Base-by-base conservation (phyloP, 92 coral and sea anemone species). In the Palythoa grandis region DNA sequence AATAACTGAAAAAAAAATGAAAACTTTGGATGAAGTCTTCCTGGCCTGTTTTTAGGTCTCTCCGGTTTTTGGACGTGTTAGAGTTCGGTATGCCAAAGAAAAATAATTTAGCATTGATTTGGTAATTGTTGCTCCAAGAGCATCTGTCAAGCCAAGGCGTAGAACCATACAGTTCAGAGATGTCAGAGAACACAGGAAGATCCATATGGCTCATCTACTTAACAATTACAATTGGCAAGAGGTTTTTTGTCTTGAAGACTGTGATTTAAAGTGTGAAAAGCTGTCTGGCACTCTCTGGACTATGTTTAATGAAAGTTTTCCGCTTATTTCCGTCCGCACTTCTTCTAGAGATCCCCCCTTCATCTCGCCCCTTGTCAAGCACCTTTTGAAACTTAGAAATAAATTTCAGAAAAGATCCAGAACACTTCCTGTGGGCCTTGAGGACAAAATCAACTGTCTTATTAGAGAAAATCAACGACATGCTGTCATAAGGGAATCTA, bases 171-270 rank as follows among this genome's bases (percentile, higher is more conserved):
- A 63, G 74, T 80, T 80, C 73, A 80, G 85, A 80, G 74, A 80
- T 61, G 85, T 80, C 56, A 80, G 85, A 80, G 85, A 80, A 80
- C 53, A 80, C 72, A 80, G 72, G 17, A 80, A 80, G 39, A 80
- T 38, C 61, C 52, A 61, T 16, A 58, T 60, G 85, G 84, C 84
- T 43, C 43, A n/a, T 23, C 40, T 82, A 39, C 52, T 82, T 22
- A 82, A 65, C n/a, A 56, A 61, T 61, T 50, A 82, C 74, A 43
- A 43, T 43, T 4, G 48, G 48, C 0, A 43, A 43, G 48, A 43
- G 48, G 48, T 43, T 43, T 43, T 43, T 43, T 43, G 48, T 43
- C 48, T 43, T 43, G 48, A 43, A 43, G 48, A 43, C 48, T 43
- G 48, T 43, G 48, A 43, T 43, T 43, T 43, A 43, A 43, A 43